Evolutionary conservation across 2,113 vertebrate species (phyloP).

Genomic region (Rafetus swinhoei): DNA sequence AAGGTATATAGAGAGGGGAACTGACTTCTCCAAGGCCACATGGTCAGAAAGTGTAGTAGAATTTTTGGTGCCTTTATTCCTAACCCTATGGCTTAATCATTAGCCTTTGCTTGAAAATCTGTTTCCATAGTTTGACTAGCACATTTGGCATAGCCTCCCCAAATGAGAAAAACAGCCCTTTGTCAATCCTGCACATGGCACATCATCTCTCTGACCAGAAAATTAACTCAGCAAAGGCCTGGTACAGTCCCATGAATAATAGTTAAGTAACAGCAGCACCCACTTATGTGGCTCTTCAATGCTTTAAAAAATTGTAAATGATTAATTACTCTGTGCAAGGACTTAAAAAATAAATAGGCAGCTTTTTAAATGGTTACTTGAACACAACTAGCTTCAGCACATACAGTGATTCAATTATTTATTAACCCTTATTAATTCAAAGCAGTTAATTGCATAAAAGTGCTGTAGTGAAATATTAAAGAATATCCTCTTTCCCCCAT

Average conservation of each 20-base stretch:
- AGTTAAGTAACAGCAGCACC: not conserved
- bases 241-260: conserved; percentile 32
- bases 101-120: conserved; percentile 24
- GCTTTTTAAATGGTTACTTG: conserved; percentile 56
- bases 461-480: not conserved
- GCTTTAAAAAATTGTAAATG: conserved; percentile 66
- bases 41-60: not conserved
- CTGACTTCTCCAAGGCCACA: conserved; percentile 50
- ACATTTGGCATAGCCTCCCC: conserved; percentile 18
- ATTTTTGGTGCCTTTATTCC: conserved; percentile 15
- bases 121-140: conserved; percentile 4
- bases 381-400: conserved; percentile 48
- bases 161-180: not conserved
- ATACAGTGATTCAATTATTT: conserved; percentile 61
- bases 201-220: not conserved
- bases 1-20: not conserved
- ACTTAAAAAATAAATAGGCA: conserved; percentile 54
- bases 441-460: conserved; percentile 55
- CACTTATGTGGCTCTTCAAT: conserved; percentile 55
- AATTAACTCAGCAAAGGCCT: conserved; percentile 21
- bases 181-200: not conserved
- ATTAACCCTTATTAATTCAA: conserved; percentile 63
- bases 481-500: not conserved
- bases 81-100: conserved; percentile 3
- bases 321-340: conserved; percentile 58